Evolutionary conservation across 2,888 invertebrate genomes (phyloP), one percentile per base, ranked within the genome.

Genomic region (Halictus quadricinctus): DNA sequence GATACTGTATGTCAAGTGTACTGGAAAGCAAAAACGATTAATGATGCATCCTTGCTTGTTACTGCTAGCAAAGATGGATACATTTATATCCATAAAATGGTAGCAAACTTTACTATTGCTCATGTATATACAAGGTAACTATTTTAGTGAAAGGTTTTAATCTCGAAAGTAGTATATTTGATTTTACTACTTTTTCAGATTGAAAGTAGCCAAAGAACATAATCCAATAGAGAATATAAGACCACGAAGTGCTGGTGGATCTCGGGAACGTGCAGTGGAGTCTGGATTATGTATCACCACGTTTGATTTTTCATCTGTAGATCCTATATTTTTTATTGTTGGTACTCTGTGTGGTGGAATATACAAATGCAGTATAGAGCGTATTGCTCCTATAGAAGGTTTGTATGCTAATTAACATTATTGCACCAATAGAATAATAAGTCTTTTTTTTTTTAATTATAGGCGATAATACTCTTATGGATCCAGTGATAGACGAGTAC

Each of bases 341-440:
- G 94, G 94, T 5, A 94, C 94, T 58, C 85, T 93, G 21, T 94
- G 94, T 46, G 94, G 94, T 73, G 94, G 94, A 48, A 87, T 94
- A 73, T 94, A 94, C 60, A 94, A 94, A 81, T 94, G 94, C 81
- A 93, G 91, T 70, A 86, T 93, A 41, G 93, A 94, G 81, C 90
- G 89, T 12, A 85, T 90, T 1, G 87, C 83, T 48, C 85, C 92
- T 13, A 89, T 94, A 46, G 92, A 93, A 90, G 93, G 93, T 91
- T 15, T 15, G 43, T 43, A 54, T n/a, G 36, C 76, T 4, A 18
- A 21, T 41, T 58, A 43, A 75, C 72, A 41, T 25, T 1, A 41
- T 18, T 21, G 1, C 58, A 69, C 21, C 29, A 41, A 69, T 54
- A 15, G 13, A 54, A 18, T 46, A 58, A 66, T 29, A 3, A 43